Evolutionary conservation across 2,888 invertebrate genomes (phyloP).

Genomic region (Colostygia pectinataria): DNA sequence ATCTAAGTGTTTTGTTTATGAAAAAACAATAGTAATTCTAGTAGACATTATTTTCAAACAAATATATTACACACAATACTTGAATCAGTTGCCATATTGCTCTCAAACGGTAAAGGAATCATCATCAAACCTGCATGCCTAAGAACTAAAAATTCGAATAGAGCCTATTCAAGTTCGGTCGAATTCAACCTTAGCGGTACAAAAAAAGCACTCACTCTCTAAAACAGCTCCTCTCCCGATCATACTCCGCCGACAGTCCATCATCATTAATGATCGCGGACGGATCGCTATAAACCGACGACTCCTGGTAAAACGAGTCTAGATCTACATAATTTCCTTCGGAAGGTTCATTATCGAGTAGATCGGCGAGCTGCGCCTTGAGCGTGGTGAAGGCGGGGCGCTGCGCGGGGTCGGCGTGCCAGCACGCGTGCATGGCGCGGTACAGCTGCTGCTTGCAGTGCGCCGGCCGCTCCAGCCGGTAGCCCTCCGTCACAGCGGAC

Average conservation of each 20-base stretch:
- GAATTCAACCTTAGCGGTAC: too few species aligned
- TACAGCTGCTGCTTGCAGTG: conserved; percentile 87
- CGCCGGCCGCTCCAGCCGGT: conserved; percentile 89
- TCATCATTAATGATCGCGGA: conserved; percentile 79
- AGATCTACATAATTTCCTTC: conserved; percentile 87
- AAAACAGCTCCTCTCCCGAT: conserved; percentile 68
- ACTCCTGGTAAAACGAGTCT: conserved; percentile 86
- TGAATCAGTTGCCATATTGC: too few species aligned
- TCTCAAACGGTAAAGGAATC: too few species aligned
- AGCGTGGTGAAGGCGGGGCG: conserved; percentile 88
- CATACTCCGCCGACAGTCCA: conserved; percentile 75
- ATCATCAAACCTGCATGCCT: too few species aligned
- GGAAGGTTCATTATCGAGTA: conserved; percentile 84
- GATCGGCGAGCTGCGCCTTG: conserved; percentile 82
- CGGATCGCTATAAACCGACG: conserved; percentile 81
- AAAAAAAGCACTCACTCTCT: conserved; percentile 66
- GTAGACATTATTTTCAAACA: too few species aligned
- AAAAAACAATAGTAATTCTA: too few species aligned
- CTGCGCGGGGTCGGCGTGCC: conserved; percentile 87
- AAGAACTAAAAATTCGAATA: too few species aligned
- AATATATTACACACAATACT: too few species aligned
- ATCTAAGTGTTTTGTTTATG: too few species aligned
- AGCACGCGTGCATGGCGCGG: conserved; percentile 79
- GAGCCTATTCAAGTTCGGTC: too few species aligned
- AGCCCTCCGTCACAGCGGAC: conserved; percentile 89